A percentile compares a stretch with the other conserved stretches of the same genome.
These are phyloP conservation scores for Phymanthus crucifer DNA, from an alignment of 92 coral and sea anemone genomes.

Conservation along the genomic window DNA sequence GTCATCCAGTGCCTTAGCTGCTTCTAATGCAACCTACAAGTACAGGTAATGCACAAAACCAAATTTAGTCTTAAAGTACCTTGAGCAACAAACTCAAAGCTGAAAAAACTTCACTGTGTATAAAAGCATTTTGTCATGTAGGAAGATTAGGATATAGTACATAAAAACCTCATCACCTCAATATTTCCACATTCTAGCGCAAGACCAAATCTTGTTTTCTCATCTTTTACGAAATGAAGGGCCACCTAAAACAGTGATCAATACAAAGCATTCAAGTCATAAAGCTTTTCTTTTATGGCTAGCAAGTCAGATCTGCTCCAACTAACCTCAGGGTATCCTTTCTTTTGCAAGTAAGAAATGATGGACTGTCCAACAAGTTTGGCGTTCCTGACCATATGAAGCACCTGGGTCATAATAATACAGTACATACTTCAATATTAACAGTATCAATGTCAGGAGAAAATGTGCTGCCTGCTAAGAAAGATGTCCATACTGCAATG, in stretches of 20 bases:
- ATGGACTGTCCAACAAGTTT: constrained; percentile 98
- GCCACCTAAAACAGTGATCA: constrained; percentile 70
- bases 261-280: not conserved
- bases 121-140: not conserved
- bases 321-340: constrained; percentile 96
- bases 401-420: constrained; percentile 50
- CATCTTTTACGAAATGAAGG: constrained; percentile 97
- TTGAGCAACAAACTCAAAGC: not conserved
- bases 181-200: constrained; percentile 99
- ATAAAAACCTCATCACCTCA: constrained; percentile 56
- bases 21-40: constrained; percentile 88
- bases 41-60: not conserved
- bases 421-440: not conserved
- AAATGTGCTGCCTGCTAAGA: too few species aligned
- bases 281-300: not conserved
- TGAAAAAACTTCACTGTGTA: not conserved
- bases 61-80: not conserved
- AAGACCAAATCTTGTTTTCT: constrained; percentile 95
- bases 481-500: too few species aligned
- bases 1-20: constrained; percentile 94
- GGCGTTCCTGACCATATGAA: constrained; percentile 99
- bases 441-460: not conserved
- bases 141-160: not conserved
- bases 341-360: constrained; percentile 93
- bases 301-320: not conserved